A percentile compares a stretch with the other conserved stretches of the same genome.
Evolutionary conservation across 2,113 vertebrate species (phyloP).

Genomic region (Taurulus bubalis): DNA sequence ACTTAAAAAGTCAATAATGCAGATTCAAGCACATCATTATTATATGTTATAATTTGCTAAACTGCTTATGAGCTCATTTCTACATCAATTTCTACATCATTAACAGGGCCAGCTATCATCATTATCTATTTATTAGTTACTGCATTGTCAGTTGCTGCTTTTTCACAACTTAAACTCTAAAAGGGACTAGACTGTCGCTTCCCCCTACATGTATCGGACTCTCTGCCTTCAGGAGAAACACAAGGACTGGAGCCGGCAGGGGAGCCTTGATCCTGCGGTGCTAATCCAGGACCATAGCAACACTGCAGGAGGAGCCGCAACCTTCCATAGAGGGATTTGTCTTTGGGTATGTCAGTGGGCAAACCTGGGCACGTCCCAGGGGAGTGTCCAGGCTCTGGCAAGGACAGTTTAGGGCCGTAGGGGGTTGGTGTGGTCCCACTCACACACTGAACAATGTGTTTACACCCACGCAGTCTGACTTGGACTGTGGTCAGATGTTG

Average conservation of each 20-base stretch:
- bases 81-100: not conserved
- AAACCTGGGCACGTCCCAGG: slow-evolving; percentile 69
- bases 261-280: slow-evolving; percentile 37
- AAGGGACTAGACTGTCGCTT: not conserved
- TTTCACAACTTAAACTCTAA: not conserved
- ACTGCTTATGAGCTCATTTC: not conserved
- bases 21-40: not conserved
- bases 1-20: not conserved
- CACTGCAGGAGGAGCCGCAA: slow-evolving; percentile 37
- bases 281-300: slow-evolving; percentile 70
- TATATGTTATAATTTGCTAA: not conserved
- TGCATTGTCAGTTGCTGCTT: not conserved
- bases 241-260: slow-evolving; percentile 12
- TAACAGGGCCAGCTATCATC: not conserved
- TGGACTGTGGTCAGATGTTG: slow-evolving; percentile 36
- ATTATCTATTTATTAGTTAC: not conserved
- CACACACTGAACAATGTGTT: slow-evolving; percentile 36
- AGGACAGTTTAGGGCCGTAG: slow-evolving; percentile 17
- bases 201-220: not conserved
- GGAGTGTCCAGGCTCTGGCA: slow-evolving; percentile 52
- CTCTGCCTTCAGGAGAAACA: slow-evolving; percentile 13
- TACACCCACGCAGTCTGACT: slow-evolving; percentile 43
- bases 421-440: slow-evolving; percentile 26
- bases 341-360: slow-evolving; percentile 52
- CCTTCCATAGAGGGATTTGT: slow-evolving; percentile 54